Evolutionary conservation across 2,113 vertebrate genomes (phyloP).

Genomic region (Myanophis thanlyinensis): DNA sequence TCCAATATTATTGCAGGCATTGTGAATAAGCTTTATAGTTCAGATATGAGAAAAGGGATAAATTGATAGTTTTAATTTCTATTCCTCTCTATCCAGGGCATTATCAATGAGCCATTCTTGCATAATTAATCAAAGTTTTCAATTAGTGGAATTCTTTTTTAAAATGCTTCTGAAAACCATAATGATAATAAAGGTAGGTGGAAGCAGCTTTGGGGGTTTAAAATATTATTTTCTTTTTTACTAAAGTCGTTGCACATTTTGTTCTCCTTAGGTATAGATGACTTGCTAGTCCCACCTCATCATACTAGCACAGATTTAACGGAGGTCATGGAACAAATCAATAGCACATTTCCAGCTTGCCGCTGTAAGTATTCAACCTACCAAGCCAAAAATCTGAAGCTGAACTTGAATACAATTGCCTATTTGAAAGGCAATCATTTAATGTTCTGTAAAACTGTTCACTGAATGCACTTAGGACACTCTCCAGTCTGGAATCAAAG

Average conservation of each 20-base stretch:
- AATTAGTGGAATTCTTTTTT: not conserved
- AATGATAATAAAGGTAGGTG: not conserved
- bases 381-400: not conserved
- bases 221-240: not conserved
- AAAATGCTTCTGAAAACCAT: conserved; percentile 13
- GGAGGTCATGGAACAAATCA: conserved; percentile 96
- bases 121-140: conserved; percentile 14
- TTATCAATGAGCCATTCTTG: conserved; percentile 26
- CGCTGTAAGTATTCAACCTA: conserved; percentile 79
- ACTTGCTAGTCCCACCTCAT: conserved; percentile 80
- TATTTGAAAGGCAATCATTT: not conserved
- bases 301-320: conserved; percentile 88
- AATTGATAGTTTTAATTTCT: conserved; percentile 29
- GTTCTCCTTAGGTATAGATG: conserved; percentile 69
- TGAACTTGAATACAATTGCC: conserved; percentile 5
- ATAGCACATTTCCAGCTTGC: conserved; percentile 91
- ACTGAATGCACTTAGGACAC: not conserved
- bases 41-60: conserved; percentile 30
- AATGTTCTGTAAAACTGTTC: conserved; percentile 5
- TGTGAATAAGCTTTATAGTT: conserved; percentile 36
- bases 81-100: conserved; percentile 7
- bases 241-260: conserved; percentile 29
- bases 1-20: conserved; percentile 1
- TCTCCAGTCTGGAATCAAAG: conserved; percentile 17
- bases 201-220: not conserved